phyloP scores from a whole-genome alignment of 1,140 invertebrate genomes.

The Pachypeltis micranthus region DNA sequence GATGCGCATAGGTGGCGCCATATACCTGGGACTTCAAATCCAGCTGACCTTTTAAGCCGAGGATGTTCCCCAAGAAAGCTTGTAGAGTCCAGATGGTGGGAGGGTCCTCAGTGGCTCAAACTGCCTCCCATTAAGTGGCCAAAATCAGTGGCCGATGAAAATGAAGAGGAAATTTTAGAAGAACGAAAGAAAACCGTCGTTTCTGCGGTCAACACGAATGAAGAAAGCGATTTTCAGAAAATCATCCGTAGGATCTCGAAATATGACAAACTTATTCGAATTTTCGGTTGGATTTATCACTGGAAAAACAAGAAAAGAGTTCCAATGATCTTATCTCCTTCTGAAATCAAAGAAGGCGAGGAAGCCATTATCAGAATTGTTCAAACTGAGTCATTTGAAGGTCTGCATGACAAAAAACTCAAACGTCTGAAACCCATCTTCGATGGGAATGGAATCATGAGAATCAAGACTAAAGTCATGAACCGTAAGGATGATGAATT shows the following conservation, averaged over 20 bases:
- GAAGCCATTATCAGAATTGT: background rate
- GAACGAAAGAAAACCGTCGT: background rate
- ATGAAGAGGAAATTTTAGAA: constrained; percentile 11
- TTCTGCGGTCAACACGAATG: background rate
- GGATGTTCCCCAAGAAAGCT: constrained; percentile 30
- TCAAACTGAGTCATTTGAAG: background rate
- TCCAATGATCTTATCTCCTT: background rate
- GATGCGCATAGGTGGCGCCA: constrained; percentile 19
- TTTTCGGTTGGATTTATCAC: background rate
- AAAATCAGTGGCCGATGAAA: background rate
- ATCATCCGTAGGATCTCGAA: background rate
- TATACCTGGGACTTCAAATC: constrained; percentile 2
- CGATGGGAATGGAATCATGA: background rate
- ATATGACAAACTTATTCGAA: background rate
- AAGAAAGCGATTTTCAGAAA: background rate
- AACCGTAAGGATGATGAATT: background rate
- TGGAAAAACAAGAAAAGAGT: background rate
- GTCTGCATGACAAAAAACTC: background rate
- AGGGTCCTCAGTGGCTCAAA: constrained; percentile 33
- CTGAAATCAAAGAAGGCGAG: background rate
- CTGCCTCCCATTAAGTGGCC: constrained; percentile 10
- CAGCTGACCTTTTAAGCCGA: constrained; percentile 34
- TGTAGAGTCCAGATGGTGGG: constrained; percentile 33
- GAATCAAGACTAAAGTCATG: background rate
- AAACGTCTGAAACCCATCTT: background rate